phyloP scores from a whole-genome alignment of 1,140 invertebrate genomes.

The Halictus rubicundus region DNA sequence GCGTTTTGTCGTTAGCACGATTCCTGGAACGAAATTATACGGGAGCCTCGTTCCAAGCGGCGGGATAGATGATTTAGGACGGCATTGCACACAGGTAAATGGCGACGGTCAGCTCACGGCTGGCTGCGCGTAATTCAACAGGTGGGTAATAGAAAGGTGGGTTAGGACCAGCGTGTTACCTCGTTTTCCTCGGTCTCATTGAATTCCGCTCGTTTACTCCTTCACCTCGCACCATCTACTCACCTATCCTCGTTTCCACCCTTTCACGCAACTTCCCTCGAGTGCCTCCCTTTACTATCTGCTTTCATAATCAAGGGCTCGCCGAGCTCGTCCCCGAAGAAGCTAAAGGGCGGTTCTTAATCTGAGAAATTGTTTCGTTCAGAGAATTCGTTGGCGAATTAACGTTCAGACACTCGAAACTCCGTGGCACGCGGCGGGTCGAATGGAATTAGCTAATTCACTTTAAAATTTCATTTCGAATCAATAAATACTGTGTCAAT shows the following conservation, averaged over 20 bases:
- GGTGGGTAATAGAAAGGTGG: constrained; percentile 64
- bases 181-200: constrained; percentile 53
- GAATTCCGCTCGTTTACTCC: constrained; percentile 50
- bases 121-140: constrained; percentile 66
- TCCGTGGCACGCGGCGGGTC: too few relatives aligned
- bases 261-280: constrained; percentile 10
- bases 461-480: too few relatives aligned
- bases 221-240: constrained; percentile 13
- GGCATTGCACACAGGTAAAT: constrained; percentile 53
- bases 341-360: too few relatives aligned
- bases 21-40: constrained; percentile 31
- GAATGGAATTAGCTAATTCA: too few relatives aligned
- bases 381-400: too few relatives aligned
- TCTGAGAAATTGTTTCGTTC: too few relatives aligned
- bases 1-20: not conserved
- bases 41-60: constrained; percentile 19
- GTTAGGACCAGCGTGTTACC: constrained; percentile 57
- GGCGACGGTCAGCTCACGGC: constrained; percentile 44
- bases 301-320: constrained; percentile 22
- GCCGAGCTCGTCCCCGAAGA: not conserved
- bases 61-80: constrained; percentile 52
- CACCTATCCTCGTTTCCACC: constrained; percentile 29
- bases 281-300: constrained; percentile 11
- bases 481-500: too few relatives aligned
- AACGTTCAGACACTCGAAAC: too few relatives aligned